Conservation (phyloP, 2,113 vertebrate genomes). For the Ivindomyrus marchei region DNA sequence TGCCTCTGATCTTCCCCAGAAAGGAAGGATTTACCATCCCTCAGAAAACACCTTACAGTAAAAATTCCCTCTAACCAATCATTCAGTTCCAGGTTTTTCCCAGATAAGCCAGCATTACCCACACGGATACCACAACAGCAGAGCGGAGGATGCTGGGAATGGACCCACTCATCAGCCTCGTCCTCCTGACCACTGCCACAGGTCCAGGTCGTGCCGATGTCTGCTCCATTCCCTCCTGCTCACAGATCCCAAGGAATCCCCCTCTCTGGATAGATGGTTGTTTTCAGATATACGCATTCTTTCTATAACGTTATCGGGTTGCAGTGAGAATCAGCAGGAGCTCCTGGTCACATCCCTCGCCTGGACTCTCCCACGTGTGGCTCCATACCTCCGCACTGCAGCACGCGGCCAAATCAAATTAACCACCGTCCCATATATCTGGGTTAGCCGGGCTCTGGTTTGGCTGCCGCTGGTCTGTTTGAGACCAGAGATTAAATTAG, state of each 20-base stretch:
- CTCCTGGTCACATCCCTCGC: not conserved
- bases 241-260: not conserved
- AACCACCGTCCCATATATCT: not conserved
- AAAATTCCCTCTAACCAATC: not conserved
- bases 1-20: not conserved
- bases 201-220: not conserved
- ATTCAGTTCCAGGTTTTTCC: not conserved
- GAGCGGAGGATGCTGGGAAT: not conserved
- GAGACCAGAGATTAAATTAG: conserved; percentile 14
- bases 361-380: not conserved
- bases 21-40: conserved; percentile 4
- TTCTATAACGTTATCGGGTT: not conserved
- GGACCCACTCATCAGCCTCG: not conserved
- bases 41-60: not conserved
- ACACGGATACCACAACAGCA: not conserved
- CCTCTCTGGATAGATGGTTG: not conserved
- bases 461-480: not conserved
- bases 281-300: not conserved
- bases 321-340: not conserved
- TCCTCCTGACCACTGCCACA: not conserved
- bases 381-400: not conserved
- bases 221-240: not conserved
- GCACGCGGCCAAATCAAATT: not conserved
- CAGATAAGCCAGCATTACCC: not conserved
- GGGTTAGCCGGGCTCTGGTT: not conserved